Base-by-base conservation (phyloP, 2,888 invertebrate genomes). In the Tipula unca region DNA sequence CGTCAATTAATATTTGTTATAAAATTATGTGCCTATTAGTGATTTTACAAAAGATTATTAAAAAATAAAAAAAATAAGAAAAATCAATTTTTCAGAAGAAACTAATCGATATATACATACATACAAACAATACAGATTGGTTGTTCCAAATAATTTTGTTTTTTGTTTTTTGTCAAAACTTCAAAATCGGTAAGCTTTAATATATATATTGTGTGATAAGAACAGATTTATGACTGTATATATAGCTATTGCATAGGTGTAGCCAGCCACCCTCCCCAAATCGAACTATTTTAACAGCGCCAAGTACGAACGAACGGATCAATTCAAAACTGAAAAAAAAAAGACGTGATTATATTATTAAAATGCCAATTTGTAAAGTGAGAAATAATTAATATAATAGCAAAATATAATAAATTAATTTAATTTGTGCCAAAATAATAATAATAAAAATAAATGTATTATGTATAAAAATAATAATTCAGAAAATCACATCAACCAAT, bases 11-110 rank as follows among this genome's bases (percentile, higher is more conserved):
- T 48, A 48, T 48, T 48, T 48, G 39, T 48, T 36, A 84, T 36
- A 84, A 25, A 39, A 85, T 42, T 39, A 85, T 85, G 85, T 85
- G 85, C 85, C 85, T 85, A 85, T 39, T 85, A 85, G 85, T 85
- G 85, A 39, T 85, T 25, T 42, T 42, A 85, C 36, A 39, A 85
- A 36, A 39, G 39, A 85, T 85, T 14, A 69, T 69, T 69, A 69
- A 69, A 84, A 36, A 36, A 17, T 13, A 83, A 83, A 32, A 17
- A 29, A 83, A 14, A 17, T 3, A 83, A 84, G 6, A 84, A 29
- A 17, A n/a, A n/a, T n/a, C n/a, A n/a, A n/a, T n/a, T n/a, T 84
- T 4, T 35, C 32, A 17, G 29, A 35, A 14, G 29, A 35, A 84
- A 84, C 35, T 84, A 84, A 17, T 14, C 17, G 20, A 84, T 36